Evolutionary conservation across 1,140 invertebrate species (phyloP).

Genomic region (Dreissena rostriformis): DNA sequence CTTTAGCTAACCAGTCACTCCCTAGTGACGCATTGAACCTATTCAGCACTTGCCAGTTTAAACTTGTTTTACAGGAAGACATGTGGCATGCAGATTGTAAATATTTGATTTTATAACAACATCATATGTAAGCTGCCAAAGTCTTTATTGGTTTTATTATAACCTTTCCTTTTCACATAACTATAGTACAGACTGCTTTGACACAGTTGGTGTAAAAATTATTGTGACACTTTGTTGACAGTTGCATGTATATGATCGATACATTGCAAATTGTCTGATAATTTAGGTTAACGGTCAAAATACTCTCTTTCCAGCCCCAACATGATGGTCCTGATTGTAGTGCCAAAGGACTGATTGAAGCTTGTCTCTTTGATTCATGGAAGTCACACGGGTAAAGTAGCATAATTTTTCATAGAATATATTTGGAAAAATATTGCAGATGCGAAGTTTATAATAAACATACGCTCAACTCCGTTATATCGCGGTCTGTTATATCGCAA

Average conservation of each 20-base stretch:
- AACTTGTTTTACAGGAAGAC: not conserved
- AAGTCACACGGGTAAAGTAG: too few species aligned
- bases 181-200: not conserved
- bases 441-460: too few species aligned
- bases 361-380: too few species aligned
- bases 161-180: not conserved
- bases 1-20: not conserved
- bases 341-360: too few species aligned
- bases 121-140: not conserved
- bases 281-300: too few species aligned
- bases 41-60: not conserved
- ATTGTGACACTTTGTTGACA: not conserved
- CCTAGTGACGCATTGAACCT: not conserved
- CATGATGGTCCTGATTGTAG: too few species aligned
- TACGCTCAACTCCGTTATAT: too few species aligned
- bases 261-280: not conserved
- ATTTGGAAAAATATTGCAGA: too few species aligned
- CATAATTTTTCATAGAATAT: too few species aligned
- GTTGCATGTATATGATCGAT: not conserved
- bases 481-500: too few species aligned
- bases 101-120: not conserved
- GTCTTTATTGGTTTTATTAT: not conserved
- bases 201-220: not conserved
- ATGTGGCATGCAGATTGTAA: not conserved
- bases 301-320: too few species aligned